A percentile compares a stretch with the other conserved stretches of the same genome.
These are phyloP conservation scores for Sycophaga agraensis DNA, from an alignment of 1,140 invertebrate genomes.

Conservation along the genomic window DNA sequence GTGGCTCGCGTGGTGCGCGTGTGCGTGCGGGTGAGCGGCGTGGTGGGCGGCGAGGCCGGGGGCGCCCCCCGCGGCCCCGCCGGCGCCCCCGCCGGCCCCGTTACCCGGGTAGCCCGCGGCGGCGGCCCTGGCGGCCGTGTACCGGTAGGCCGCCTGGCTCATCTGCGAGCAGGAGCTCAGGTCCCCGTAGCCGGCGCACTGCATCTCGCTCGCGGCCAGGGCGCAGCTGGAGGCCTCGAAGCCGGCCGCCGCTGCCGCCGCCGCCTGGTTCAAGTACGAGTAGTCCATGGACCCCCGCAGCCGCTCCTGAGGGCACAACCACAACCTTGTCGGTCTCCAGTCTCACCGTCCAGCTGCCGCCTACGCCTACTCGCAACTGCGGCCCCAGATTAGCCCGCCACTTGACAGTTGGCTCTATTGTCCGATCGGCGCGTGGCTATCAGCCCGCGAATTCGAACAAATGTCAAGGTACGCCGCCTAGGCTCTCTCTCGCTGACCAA, in stretches of 20 bases:
- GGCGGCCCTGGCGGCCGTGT: slow-evolving; percentile 61
- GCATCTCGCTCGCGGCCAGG: slow-evolving; percentile 66
- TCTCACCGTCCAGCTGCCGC: no score
- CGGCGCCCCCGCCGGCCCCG: neutral
- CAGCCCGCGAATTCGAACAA: no score
- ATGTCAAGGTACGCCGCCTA: no score
- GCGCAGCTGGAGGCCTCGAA: slow-evolving; percentile 66
- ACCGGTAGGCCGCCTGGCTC: slow-evolving; percentile 74
- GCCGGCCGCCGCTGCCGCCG: slow-evolving; percentile 63
- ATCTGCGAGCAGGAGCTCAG: slow-evolving; percentile 84
- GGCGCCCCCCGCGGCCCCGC: slow-evolving; percentile 8
- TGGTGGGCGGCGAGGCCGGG: slow-evolving; percentile 51
- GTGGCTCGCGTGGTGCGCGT: slow-evolving; percentile 46
- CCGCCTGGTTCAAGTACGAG: slow-evolving; percentile 72
- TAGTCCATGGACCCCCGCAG: slow-evolving; percentile 64
- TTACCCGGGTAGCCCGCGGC: neutral
- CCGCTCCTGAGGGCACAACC: neutral
- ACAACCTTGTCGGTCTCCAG: no score
- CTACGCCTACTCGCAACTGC: slow-evolving; percentile 38
- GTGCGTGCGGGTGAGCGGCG: slow-evolving; percentile 53
- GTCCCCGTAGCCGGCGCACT: slow-evolving; percentile 76
- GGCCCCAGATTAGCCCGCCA: no score
- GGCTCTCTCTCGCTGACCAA: no score
- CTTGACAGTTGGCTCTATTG: no score
- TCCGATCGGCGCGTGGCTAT: no score